Conservation (phyloP, 2,797 vertebrate genomes). For the Loriculus beryllinus region DNA sequence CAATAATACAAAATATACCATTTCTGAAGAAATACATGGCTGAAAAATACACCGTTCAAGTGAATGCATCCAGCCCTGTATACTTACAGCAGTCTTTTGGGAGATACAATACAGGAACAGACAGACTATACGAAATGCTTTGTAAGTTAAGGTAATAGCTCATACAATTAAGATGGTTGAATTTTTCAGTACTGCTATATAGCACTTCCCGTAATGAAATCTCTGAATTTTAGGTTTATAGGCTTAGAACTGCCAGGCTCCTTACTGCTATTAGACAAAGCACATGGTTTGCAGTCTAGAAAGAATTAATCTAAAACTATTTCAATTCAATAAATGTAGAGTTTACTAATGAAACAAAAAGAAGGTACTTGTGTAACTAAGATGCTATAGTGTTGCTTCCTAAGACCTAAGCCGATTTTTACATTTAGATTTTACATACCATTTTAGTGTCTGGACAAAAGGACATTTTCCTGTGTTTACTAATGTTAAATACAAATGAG, state of each 20-base stretch:
- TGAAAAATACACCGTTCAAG: not conserved
- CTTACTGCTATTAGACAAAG: not conserved
- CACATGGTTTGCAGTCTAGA: not conserved
- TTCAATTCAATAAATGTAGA: not conserved
- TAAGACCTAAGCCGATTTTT: not conserved
- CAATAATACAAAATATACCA: slow-evolving; percentile 34
- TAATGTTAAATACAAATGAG: not conserved
- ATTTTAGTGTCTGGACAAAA: not conserved
- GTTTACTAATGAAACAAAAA: not conserved
- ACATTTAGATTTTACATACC: not conserved
- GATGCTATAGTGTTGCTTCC: not conserved
- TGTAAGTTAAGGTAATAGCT: not conserved
- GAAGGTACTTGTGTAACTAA: not conserved
- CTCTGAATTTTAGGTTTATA: not conserved
- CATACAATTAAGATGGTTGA: not conserved
- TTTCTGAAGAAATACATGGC: slow-evolving; percentile 4
- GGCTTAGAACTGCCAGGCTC: not conserved
- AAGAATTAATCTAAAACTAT: not conserved
- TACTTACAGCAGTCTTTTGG: not conserved
- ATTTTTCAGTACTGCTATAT: not conserved
- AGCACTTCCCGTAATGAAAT: not conserved
- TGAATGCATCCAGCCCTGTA: not conserved
- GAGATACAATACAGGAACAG: not conserved
- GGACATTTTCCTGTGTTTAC: not conserved
- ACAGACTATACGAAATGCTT: not conserved